These are phyloP conservation scores for Sturnira hondurensis DNA, from an alignment of 2,113 vertebrate genomes.

Conservation along the genomic window DNA sequence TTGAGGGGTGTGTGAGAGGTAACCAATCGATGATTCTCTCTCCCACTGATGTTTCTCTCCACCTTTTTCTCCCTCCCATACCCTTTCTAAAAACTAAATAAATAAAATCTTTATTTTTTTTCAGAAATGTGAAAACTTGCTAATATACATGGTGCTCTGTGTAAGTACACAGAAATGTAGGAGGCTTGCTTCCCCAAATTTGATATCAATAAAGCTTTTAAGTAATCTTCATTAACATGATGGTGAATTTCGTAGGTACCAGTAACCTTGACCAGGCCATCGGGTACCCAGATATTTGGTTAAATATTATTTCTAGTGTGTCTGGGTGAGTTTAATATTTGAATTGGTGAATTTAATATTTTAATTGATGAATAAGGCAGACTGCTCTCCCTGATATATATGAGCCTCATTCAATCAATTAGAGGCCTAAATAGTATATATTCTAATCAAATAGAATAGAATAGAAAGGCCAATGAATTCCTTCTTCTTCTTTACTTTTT, in stretches of 20 bases:
- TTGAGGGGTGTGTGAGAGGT: too few relatives aligned
- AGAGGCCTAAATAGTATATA: not conserved
- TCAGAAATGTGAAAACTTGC: not conserved
- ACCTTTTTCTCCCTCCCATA: too few relatives aligned
- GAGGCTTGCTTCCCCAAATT: not conserved
- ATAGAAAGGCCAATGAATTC: not conserved
- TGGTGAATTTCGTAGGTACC: not conserved
- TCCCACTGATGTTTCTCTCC: too few relatives aligned
- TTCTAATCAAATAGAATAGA: too few relatives aligned
- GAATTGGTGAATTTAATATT: not conserved
- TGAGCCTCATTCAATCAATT: not conserved
- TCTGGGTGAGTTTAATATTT: not conserved
- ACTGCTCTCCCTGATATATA: not conserved
- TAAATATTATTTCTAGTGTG: not conserved
- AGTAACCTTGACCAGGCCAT: not conserved
- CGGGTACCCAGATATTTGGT: not conserved
- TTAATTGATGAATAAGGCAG: not conserved
- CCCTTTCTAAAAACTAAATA: too few relatives aligned
- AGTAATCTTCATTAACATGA: not conserved
- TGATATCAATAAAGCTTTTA: not conserved
- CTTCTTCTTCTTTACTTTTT: not conserved
- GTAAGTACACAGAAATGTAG: not conserved
- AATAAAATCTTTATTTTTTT: too few relatives aligned
- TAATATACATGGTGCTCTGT: not conserved
- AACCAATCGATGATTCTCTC: too few relatives aligned